A percentile compares a stretch with the other conserved stretches of the same genome.
phyloP scores from a whole-genome alignment of 2,888 invertebrate genomes.

The Drosophila hamatofila region DNA sequence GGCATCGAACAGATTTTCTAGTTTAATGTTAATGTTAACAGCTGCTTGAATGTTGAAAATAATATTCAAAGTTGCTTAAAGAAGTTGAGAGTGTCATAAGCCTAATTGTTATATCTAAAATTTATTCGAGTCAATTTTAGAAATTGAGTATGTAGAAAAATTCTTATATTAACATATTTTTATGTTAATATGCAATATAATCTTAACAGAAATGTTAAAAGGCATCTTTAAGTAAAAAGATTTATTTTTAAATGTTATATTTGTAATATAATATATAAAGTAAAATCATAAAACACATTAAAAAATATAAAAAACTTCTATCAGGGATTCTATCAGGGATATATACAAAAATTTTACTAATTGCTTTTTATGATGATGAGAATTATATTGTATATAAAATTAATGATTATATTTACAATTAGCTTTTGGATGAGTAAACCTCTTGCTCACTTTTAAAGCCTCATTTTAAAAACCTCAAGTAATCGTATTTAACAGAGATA shows the following conservation, averaged over 20 bases:
- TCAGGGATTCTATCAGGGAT: too few relatives aligned
- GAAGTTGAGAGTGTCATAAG: neutral
- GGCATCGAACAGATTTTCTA: conserved; percentile 3
- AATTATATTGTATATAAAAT: too few relatives aligned
- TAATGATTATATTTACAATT: too few relatives aligned
- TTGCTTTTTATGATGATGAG: too few relatives aligned
- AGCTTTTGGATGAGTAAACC: too few relatives aligned
- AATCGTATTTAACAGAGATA: too few relatives aligned
- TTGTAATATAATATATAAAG: too few relatives aligned
- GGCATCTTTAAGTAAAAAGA: neutral
- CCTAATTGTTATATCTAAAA: neutral
- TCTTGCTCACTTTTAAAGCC: too few relatives aligned
- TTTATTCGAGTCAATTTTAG: neutral
- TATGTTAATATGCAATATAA: neutral
- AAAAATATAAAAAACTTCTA: too few relatives aligned
- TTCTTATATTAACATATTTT: neutral
- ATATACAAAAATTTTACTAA: too few relatives aligned
- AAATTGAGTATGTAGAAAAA: neutral
- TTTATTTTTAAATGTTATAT: neutral
- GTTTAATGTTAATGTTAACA: neutral
- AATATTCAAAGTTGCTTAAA: neutral
- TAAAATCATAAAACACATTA: neutral
- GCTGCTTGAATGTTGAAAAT: neutral
- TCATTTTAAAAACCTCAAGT: too few relatives aligned
- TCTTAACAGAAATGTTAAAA: neutral